Evolutionary conservation across 2,797 vertebrate genomes (phyloP).

Genomic region (Argyrosomus regius): DNA sequence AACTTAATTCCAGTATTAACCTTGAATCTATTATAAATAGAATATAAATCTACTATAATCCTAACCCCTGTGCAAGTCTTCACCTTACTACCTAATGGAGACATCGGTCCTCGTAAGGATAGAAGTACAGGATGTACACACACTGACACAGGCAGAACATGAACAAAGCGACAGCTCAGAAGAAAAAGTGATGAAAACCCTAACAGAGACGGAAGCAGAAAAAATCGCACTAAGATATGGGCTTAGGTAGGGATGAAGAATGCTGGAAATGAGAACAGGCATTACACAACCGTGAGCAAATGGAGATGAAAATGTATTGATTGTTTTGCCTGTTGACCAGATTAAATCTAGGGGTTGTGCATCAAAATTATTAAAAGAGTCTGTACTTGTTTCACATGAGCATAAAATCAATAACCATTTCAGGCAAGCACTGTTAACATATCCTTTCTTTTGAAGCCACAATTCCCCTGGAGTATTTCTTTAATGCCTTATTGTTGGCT

Average conservation of each 20-base stretch:
- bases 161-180: slow-evolving; percentile 38
- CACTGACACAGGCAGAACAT: slow-evolving; percentile 6
- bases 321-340: slow-evolving; percentile 67
- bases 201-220: slow-evolving; percentile 26
- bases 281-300: slow-evolving; percentile 47
- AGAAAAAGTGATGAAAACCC: slow-evolving; percentile 36
- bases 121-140: neutral
- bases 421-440: slow-evolving; percentile 67
- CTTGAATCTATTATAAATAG: neutral
- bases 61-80: too few species aligned
- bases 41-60: neutral
- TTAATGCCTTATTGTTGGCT: slow-evolving; percentile 43
- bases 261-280: slow-evolving; percentile 53
- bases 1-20: neutral
- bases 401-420: slow-evolving; percentile 78
- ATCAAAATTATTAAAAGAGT: slow-evolving; percentile 70
- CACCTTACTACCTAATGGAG: neutral
- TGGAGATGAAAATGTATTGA: slow-evolving; percentile 71
- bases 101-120: slow-evolving; percentile 2
- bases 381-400: slow-evolving; percentile 75
- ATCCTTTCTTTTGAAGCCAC: slow-evolving; percentile 62
- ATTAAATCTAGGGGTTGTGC: slow-evolving; percentile 66
- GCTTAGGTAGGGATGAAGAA: slow-evolving; percentile 46
- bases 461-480: slow-evolving; percentile 43
- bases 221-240: slow-evolving; percentile 37